phyloP scores from a whole-genome alignment of 2,113 vertebrate species.

The Serinus canaria region DNA sequence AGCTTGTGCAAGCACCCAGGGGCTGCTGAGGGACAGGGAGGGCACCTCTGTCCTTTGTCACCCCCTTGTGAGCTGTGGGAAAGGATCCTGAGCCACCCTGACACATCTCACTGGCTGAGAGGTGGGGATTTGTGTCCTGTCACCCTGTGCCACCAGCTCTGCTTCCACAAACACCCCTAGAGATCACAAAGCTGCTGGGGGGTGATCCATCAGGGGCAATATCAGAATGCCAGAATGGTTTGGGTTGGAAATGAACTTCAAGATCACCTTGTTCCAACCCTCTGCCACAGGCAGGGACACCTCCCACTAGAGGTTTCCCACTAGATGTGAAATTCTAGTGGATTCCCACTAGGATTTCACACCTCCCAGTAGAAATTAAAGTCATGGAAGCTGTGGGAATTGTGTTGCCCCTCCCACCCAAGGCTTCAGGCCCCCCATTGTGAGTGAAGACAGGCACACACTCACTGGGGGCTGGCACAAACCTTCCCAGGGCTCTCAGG shows the following conservation, averaged over 20 bases:
- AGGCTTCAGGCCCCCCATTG: neutral
- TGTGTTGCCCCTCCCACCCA: neutral
- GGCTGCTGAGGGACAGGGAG: neutral
- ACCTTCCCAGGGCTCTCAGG: neutral
- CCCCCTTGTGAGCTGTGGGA: neutral
- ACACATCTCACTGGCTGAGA: neutral
- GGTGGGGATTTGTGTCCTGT: neutral
- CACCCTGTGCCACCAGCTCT: neutral
- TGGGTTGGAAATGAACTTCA: neutral
- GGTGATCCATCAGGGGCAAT: neutral
- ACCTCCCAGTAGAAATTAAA: neutral
- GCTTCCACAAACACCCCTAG: neutral
- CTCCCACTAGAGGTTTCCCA: neutral
- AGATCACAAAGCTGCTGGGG: neutral
- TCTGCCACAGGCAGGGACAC: neutral
- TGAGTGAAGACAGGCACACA: neutral
- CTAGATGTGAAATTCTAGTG: too few species aligned
- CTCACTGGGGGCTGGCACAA: neutral
- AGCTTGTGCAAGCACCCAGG: neutral
- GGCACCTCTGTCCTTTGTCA: neutral
- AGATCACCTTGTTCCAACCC: neutral
- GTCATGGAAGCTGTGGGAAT: neutral
- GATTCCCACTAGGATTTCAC: neutral
- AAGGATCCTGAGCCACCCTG: neutral
- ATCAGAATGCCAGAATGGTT: neutral